phyloP scores from a whole-genome alignment of 2,113 vertebrate species.

The Euleptes europaea region DNA sequence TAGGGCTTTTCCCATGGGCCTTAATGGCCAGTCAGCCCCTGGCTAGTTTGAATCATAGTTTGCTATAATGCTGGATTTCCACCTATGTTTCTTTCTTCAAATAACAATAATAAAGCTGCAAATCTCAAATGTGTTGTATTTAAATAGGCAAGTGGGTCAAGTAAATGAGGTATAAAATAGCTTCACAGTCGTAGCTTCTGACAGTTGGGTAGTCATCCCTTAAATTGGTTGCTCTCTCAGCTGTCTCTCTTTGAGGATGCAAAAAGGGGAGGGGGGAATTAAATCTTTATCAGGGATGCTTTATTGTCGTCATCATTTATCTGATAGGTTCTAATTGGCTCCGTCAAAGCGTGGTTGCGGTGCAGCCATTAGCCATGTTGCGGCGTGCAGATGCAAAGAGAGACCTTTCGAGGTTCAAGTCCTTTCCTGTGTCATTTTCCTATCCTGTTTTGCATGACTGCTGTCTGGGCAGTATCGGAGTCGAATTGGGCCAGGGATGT shows the following conservation, averaged over 20 bases:
- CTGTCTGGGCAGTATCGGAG: no score
- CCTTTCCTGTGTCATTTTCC: background rate
- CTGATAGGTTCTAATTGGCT: background rate
- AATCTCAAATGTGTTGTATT: slow-evolving; percentile 6
- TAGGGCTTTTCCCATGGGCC: no score
- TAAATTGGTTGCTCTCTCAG: slow-evolving; percentile 47
- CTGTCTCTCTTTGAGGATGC: slow-evolving; percentile 30
- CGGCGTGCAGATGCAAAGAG: background rate
- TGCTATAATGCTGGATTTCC: no score
- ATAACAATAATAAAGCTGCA: background rate
- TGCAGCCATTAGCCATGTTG: background rate
- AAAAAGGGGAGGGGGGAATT: slow-evolving; percentile 27
- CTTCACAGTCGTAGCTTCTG: slow-evolving; percentile 47
- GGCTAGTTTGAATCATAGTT: no score
- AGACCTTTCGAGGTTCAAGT: background rate
- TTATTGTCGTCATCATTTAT: slow-evolving; percentile 20
- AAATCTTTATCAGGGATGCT: slow-evolving; percentile 31
- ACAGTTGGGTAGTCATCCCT: slow-evolving; percentile 50
- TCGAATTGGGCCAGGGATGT: no score
- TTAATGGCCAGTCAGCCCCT: no score
- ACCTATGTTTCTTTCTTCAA: no score
- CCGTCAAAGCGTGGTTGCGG: background rate
- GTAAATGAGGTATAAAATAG: slow-evolving; percentile 61
- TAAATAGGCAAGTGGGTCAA: slow-evolving; percentile 30
- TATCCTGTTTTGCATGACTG: background rate